Conservation (phyloP, 2,797 vertebrate species). For the Sebastes jordani region DNA sequence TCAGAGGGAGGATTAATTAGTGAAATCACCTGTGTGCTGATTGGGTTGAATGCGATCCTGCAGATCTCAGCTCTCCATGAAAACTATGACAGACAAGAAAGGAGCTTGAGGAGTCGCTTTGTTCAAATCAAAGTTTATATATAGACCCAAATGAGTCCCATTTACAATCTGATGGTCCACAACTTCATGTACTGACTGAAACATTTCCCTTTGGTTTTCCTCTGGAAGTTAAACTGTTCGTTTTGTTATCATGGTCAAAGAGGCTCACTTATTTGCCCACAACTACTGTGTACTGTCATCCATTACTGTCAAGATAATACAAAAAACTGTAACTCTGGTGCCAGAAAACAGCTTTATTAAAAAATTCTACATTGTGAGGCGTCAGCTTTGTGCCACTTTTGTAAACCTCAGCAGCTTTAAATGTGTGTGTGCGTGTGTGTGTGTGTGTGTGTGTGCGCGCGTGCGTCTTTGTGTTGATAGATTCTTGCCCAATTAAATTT, state of each 20-base stretch:
- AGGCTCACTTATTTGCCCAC: background rate
- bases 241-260: background rate
- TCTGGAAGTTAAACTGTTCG: no score
- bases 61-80: background rate
- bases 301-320: background rate
- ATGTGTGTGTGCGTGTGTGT: background rate
- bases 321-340: background rate
- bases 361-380: background rate
- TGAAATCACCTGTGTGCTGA: conserved; percentile 10
- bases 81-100: background rate
- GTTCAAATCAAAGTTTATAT: background rate
- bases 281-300: background rate
- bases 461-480: background rate
- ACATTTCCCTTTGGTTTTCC: background rate
- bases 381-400: background rate
- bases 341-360: background rate
- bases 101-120: background rate
- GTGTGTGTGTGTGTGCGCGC: background rate
- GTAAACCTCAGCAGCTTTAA: background rate
- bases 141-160: background rate
- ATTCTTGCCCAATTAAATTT: conserved; percentile 24
- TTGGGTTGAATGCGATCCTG: background rate
- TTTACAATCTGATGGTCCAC: background rate
- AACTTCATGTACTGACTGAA: background rate
- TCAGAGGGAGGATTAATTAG: conserved; percentile 16